Percentiles rank a stretch among this genome's conserved stretches.
Evolutionary conservation across 2,113 vertebrate genomes (phyloP).

Genomic region (Dromaius novaehollandiae): DNA sequence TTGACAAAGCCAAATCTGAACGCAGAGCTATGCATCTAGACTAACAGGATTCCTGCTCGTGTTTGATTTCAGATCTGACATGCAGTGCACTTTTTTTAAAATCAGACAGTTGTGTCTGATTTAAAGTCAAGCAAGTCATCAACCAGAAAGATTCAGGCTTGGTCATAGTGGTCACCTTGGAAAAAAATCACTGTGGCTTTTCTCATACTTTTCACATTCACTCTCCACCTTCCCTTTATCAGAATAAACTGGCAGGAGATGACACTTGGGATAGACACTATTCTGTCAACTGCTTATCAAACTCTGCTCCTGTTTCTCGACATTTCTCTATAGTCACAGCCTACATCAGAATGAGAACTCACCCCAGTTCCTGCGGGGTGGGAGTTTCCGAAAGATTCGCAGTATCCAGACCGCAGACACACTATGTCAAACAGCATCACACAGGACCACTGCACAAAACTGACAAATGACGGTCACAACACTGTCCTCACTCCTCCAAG

Average conservation of each 20-base stretch:
- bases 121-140: background rate
- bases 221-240: background rate
- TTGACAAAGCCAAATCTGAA: background rate
- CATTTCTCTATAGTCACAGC: background rate
- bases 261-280: background rate
- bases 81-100: background rate
- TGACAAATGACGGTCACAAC: background rate
- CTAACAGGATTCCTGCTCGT: background rate
- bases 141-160: background rate
- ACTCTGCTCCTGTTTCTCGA: background rate
- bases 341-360: background rate
- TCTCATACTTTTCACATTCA: background rate
- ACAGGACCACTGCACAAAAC: background rate
- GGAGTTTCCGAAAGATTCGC: background rate
- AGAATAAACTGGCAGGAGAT: background rate
- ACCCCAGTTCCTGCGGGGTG: rapidly evolving
- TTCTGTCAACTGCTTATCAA: background rate
- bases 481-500: rapidly evolving
- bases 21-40: background rate
- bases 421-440: background rate
- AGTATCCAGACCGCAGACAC: too few relatives aligned
- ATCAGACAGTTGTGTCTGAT: background rate
- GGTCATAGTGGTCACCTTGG: background rate
- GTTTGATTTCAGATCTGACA: background rate
- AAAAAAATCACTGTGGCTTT: background rate